Percentiles rank a stretch among this genome's conserved stretches.
Conservation (phyloP, 2,888 invertebrate genomes). For the Phengaris arion region DNA sequence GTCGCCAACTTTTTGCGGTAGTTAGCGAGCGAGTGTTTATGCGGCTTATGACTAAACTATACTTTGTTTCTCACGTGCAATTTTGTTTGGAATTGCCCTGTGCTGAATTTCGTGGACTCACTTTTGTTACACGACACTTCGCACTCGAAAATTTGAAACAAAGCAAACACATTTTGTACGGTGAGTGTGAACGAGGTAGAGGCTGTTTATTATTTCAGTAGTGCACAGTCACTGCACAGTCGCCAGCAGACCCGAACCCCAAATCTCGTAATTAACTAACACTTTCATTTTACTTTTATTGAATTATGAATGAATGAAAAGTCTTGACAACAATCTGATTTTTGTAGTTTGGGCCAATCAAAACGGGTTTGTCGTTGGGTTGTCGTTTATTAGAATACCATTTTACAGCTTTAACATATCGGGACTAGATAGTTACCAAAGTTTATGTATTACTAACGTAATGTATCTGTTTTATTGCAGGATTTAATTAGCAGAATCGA, state of each 20-base stretch:
- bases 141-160: slow-evolving; percentile 2
- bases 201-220: neutral
- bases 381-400: no score
- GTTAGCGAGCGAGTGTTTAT: slow-evolving; percentile 27
- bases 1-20: slow-evolving; percentile 29
- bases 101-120: neutral
- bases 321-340: no score
- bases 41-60: slow-evolving; percentile 26
- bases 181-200: neutral
- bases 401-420: no score
- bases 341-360: no score
- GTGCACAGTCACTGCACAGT: neutral
- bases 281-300: no score
- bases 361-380: no score
- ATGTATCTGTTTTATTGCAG: no score
- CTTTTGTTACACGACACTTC: neutral
- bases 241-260: neutral
- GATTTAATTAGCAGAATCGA: no score
- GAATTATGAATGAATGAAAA: no score
- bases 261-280: no score
- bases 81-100: slow-evolving; percentile 25
- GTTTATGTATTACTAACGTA: no score
- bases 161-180: neutral
- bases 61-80: slow-evolving; percentile 24
- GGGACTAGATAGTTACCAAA: no score